Evolutionary conservation across 35 echinoderm and acorn worm genomes (phyloP).

Genomic region (Apostichopus parvimensis): DNA sequence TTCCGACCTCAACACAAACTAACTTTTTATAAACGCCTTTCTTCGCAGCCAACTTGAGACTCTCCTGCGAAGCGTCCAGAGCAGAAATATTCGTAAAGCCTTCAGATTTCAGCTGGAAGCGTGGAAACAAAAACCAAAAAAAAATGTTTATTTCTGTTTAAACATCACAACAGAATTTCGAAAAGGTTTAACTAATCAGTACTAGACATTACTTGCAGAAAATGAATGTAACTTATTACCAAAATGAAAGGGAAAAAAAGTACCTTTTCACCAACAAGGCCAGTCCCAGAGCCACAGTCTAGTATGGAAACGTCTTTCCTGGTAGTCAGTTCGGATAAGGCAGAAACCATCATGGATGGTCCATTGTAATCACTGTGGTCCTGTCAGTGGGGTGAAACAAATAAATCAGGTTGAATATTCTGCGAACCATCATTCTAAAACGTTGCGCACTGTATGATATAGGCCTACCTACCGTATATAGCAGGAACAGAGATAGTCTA

Average conservation of each 20-base stretch:
- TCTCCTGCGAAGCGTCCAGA: background rate
- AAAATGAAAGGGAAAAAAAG: background rate
- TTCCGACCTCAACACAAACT: background rate
- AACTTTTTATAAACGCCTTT: background rate
- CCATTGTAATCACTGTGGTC: background rate
- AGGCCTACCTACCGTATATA: no score
- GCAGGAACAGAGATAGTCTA: no score
- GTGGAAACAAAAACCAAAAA: background rate
- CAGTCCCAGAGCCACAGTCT: background rate
- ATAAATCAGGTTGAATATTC: no score
- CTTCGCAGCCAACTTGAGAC: background rate
- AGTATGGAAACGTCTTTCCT: background rate
- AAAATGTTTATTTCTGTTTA: background rate
- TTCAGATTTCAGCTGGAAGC: background rate
- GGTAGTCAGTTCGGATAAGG: background rate
- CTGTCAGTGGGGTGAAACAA: background rate
- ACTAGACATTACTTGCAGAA: conserved; percentile 14
- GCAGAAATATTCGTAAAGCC: conserved; percentile 21
- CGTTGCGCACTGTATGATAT: no score
- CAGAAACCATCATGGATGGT: background rate
- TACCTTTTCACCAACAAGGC: background rate
- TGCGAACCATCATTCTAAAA: no score
- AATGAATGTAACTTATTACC: background rate
- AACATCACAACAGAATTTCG: background rate
- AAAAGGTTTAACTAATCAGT: conserved; percentile 1